Percentiles rank a stretch among this genome's conserved stretches.
Evolutionary conservation across 2,113 vertebrate genomes (phyloP).

Genomic region (Dolichotis patagonum): DNA sequence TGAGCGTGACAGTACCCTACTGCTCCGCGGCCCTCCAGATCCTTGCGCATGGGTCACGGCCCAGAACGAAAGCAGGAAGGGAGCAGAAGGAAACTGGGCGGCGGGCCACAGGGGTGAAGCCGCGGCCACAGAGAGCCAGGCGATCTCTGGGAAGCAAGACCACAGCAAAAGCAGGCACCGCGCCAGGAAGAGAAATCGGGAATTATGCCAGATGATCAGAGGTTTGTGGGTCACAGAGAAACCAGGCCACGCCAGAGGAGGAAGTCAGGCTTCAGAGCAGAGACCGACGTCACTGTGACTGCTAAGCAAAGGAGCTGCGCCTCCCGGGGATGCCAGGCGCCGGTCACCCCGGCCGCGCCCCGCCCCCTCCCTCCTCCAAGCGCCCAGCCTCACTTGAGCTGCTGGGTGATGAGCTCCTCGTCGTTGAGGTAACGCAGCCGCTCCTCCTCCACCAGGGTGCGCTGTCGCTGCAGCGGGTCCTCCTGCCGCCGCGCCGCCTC

Average conservation of each 20-base stretch:
- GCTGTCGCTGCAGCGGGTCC: slow-evolving; percentile 98
- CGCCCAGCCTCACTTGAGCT: slow-evolving; percentile 94
- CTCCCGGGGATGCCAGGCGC: not conserved
- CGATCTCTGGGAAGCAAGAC: not conserved
- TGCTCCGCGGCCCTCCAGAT: not conserved
- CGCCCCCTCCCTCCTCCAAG: not conserved
- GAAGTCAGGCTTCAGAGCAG: slow-evolving; percentile 56
- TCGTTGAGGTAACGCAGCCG: slow-evolving; percentile 98
- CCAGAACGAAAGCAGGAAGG: slow-evolving; percentile 30
- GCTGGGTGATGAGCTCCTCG: slow-evolving; percentile 98
- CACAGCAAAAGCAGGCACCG: slow-evolving; percentile 47
- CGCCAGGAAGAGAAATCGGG: slow-evolving; percentile 55
- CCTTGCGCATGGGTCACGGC: not conserved
- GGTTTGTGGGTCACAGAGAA: slow-evolving; percentile 68
- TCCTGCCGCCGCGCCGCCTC: slow-evolving; percentile 96
- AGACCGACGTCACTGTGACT: slow-evolving; percentile 45
- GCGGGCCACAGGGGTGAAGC: not conserved
- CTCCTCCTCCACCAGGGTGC: slow-evolving; percentile 98
- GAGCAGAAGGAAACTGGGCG: not conserved
- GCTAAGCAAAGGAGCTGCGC: not conserved
- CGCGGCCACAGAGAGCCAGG: not conserved
- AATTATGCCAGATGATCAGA: slow-evolving; percentile 65
- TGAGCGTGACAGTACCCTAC: not conserved
- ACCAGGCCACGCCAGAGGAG: slow-evolving; percentile 49
- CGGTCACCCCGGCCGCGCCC: not conserved